Percentiles rank a stretch among this genome's conserved stretches.
Conservation (phyloP, 2,113 vertebrate genomes). For the Camelus bactrianus region DNA sequence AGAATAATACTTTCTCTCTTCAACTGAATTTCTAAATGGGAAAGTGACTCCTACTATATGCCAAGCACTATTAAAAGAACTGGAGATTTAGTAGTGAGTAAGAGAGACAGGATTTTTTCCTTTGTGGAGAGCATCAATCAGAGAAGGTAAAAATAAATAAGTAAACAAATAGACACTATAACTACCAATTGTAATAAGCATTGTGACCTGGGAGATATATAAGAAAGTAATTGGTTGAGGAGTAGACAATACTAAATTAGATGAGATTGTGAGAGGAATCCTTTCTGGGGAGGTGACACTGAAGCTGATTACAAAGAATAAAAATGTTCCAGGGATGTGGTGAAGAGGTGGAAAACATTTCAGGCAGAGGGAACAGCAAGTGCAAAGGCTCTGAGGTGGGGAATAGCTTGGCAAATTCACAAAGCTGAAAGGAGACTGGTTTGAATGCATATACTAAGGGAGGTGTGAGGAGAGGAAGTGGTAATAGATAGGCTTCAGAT, state of each 20-base stretch:
- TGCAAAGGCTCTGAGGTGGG: neutral
- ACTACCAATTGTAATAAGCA: neutral
- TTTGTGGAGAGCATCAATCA: neutral
- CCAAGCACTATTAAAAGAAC: neutral
- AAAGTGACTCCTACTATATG: neutral
- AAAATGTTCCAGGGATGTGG: neutral
- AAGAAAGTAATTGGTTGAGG: neutral
- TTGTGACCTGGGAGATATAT: neutral
- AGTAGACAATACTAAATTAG: neutral
- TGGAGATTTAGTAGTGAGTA: neutral
- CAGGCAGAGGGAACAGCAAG: neutral
- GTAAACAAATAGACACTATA: neutral
- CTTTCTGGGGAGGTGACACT: neutral
- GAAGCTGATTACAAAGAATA: neutral
- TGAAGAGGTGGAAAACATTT: neutral
- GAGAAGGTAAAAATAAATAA: neutral
- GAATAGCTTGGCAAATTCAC: neutral
- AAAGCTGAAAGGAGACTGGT: neutral
- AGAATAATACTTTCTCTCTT: neutral
- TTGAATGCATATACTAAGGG: neutral
- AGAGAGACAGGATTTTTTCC: neutral
- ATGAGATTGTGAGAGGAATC: neutral
- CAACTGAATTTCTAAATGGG: neutral
- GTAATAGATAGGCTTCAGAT: neutral
- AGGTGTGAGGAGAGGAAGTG: neutral